Conservation (phyloP, 2,113 vertebrate genomes). For the Alaudala cheleensis region DNA sequence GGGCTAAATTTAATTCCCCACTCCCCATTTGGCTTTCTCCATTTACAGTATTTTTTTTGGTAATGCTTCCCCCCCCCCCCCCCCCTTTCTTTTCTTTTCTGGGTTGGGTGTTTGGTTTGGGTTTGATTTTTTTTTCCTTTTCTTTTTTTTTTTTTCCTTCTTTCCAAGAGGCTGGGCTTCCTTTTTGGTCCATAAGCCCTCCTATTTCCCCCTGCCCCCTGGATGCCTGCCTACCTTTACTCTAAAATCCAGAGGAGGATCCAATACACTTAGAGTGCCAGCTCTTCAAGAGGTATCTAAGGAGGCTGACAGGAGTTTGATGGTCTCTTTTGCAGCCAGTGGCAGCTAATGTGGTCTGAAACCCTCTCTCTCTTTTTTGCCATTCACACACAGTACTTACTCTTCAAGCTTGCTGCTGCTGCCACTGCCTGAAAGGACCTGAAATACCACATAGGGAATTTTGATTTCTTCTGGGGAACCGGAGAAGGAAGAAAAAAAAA, state of each 20-base stretch:
- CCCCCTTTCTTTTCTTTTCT: slow-evolving; percentile 33
- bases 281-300: slow-evolving; percentile 75
- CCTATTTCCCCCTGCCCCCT: slow-evolving; percentile 70
- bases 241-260: slow-evolving; percentile 74
- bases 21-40: slow-evolving; percentile 48
- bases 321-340: slow-evolving; percentile 72
- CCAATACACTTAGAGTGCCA: slow-evolving; percentile 71
- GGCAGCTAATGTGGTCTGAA: slow-evolving; percentile 72
- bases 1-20: slow-evolving; percentile 52
- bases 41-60: slow-evolving; percentile 35
- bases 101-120: neutral
- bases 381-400: slow-evolving; percentile 64
- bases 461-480: slow-evolving; percentile 52
- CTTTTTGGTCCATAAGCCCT: slow-evolving; percentile 53
- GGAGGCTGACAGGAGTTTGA: slow-evolving; percentile 74
- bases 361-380: slow-evolving; percentile 67
- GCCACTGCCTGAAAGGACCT: slow-evolving; percentile 75
- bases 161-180: slow-evolving; percentile 60
- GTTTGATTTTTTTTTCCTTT: neutral
- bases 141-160: neutral
- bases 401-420: slow-evolving; percentile 68
- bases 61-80: neutral
- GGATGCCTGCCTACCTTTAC: slow-evolving; percentile 80
- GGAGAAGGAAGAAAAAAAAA: neutral
- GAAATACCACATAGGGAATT: slow-evolving; percentile 71